phyloP scores from a whole-genome alignment of 2,888 invertebrate species.

The Mesorhabditis sp. region DNA sequence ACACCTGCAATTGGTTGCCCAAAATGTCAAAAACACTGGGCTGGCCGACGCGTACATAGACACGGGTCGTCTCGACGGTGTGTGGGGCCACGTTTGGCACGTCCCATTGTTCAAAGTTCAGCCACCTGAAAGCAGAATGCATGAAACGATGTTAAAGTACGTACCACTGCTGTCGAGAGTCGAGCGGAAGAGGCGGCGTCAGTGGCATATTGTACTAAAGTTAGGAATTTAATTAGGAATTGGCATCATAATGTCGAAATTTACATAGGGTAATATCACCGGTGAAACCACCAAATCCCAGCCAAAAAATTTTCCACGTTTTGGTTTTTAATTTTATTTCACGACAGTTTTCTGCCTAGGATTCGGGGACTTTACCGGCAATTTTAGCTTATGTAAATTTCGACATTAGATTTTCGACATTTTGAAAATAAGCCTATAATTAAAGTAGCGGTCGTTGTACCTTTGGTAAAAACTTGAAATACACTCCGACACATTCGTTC shows the following conservation, averaged over 20 bases:
- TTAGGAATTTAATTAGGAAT: background rate
- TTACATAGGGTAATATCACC: no score
- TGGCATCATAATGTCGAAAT: no score
- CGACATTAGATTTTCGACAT: no score
- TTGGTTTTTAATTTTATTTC: no score
- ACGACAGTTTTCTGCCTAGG: no score
- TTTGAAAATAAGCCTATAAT: background rate
- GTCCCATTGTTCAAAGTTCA: background rate
- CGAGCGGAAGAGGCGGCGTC: conserved; percentile 16
- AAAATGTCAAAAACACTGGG: conserved; percentile 13
- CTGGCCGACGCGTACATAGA: conserved; percentile 12
- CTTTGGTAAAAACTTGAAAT: background rate
- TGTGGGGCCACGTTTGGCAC: background rate
- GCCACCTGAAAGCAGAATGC: background rate
- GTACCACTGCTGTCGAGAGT: conserved; percentile 32
- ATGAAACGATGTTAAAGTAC: background rate
- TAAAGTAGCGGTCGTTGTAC: background rate
- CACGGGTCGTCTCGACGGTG: background rate
- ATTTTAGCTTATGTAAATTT: no score
- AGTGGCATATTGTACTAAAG: background rate
- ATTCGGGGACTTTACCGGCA: no score
- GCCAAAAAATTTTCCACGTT: no score
- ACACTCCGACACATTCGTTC: background rate
- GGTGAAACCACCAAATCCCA: no score
- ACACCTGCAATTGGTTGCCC: conserved; percentile 11